These are phyloP conservation scores for Tinea pellionella DNA, from an alignment of 2,888 invertebrate species.

Conservation along the genomic window DNA sequence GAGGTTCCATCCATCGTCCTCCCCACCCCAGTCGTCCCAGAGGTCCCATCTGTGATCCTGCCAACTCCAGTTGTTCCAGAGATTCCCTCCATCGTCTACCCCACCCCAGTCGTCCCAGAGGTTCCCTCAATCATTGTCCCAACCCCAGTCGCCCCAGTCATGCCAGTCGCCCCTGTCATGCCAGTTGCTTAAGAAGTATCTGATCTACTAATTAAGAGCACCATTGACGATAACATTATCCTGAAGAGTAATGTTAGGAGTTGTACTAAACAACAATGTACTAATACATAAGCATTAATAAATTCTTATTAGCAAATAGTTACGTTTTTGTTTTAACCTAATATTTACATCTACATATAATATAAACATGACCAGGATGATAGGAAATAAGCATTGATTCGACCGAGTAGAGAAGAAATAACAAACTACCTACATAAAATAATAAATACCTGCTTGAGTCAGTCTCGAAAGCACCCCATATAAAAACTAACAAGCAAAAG, in stretches of 20 bases:
- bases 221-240: background rate
- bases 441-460: background rate
- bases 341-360: too few relatives aligned
- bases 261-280: background rate
- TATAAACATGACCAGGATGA: too few relatives aligned
- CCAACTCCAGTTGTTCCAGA: constrained; percentile 14
- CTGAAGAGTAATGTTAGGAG: background rate
- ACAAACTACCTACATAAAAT: too few relatives aligned
- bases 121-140: constrained; percentile 7
- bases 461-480: background rate
- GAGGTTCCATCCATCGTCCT: constrained; percentile 12
- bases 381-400: too few relatives aligned
- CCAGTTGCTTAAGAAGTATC: background rate
- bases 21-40: constrained; percentile 14
- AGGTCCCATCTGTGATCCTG: constrained; percentile 5
- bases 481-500: background rate
- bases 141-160: constrained; percentile 12
- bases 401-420: too few relatives aligned
- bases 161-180: constrained; percentile 12
- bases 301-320: background rate
- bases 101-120: constrained; percentile 13
- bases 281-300: background rate
- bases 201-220: background rate
- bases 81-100: constrained; percentile 9
- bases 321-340: background rate